Base-by-base conservation (phyloP, 2,888 invertebrate species). In the Tetragonula carbonaria region DNA sequence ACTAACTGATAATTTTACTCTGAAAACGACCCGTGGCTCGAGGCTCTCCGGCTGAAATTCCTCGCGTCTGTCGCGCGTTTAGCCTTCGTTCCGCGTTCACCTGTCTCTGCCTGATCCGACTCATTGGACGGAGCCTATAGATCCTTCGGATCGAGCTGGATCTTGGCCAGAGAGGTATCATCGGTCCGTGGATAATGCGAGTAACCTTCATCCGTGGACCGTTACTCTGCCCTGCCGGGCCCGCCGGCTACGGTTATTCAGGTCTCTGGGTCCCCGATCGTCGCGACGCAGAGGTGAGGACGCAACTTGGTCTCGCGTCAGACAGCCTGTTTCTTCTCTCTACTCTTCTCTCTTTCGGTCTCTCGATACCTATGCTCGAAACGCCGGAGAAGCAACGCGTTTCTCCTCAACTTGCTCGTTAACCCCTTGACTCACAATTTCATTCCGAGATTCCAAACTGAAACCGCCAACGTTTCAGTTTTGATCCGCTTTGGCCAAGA, bases 151-250 rank as follows among this genome's bases (percentile, higher is more conserved):
- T 74, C 68, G 71, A 63, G 65, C 59, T 72, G 85, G 84, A 78
- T 85, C 82, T 71, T 85, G 85, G 77, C 67, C 86, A 74, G 74
- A 78, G 81, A 83, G 13, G 16, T 4, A 51, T 4, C 66, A 79
- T 71, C 78, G 84, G 85, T 80, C 84, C 86, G 87, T 86, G 89
- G 89, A 90, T 91, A 92, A 91, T 90, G 87, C 85, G 90, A 87
- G 90, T 92, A 94, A 93, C 93, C 94, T 94, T 94, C 93, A 94
- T 94, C 93, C 91, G 91, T 86, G 93, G 91, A 94, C 94, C 94
- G 94, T 94, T 94, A 94, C 92, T 91, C 93, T 93, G 94, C 91
- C 93, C 93, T 92, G 91, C 90, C 92, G 89, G 89, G 90, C 92
- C 93, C 91, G 90, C 90, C 91, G 93, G 93, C 92, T 91, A 92